Evolutionary conservation across 2,797 vertebrate species (phyloP), one percentile per base, ranked within the genome.

Genomic region (Cichlasoma orientale): DNA sequence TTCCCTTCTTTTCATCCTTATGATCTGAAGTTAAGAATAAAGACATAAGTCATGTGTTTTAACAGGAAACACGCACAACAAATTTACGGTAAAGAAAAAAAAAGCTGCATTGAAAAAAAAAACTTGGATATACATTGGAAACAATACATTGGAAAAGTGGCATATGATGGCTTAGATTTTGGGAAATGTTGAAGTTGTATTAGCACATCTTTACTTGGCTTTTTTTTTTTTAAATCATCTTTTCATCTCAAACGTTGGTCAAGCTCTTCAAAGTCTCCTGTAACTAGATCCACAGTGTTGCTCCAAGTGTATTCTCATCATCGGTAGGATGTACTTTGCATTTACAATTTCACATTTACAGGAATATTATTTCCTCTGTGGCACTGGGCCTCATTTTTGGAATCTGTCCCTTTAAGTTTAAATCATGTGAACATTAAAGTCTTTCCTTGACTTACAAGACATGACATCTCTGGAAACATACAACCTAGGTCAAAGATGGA

Each of bases 401-500:
- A 86, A 91, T 90, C 76, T 50, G 73, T 85, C 56, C 72, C 82
- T 92, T 93, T 90, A 91, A 90, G 90, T 87, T 92, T 95, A 93
- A 95, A 94, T 94, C 92, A 88, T 90, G 82, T 91, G 86, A 92
- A 94, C 92, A 92, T 94, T 92, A 94, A 95, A 95, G 92, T 90
- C 90, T 93, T 93, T 92, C 87, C 79, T 89, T 93, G 94, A 95
- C 92, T 95, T 95, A 93, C 89, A 90, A 94, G 94, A 95, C 94
- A 95, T 95, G 94, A 94, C 94, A 94, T 94, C 89, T 93, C 84
- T 91, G 89, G 91, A 93, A 94, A 95, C 91, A 93, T 94, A 93
- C 93, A 95, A 94, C 88, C 81, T 78, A 82, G 94, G 94, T 94
- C 93, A 96, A 94, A 94, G 93, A 95, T 94, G 95, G 94, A 95